These are phyloP conservation scores for Noctua janthina DNA, from an alignment of 2,888 invertebrate genomes.

Conservation along the genomic window DNA sequence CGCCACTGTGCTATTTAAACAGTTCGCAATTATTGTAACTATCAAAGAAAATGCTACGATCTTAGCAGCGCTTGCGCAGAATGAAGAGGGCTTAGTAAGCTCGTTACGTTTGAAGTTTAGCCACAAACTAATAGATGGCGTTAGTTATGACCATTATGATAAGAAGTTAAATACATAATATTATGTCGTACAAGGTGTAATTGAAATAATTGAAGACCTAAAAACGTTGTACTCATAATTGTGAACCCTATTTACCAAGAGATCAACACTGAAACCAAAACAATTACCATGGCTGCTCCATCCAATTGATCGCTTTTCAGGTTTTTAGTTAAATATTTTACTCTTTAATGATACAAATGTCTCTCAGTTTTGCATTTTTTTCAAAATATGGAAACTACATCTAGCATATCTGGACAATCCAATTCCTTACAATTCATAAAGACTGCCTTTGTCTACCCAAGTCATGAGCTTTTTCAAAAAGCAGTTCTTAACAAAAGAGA, in stretches of 20 bases:
- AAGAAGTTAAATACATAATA: background rate
- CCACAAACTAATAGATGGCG: conserved; percentile 46
- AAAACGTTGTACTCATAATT: background rate
- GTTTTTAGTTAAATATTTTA: background rate
- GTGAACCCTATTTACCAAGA: background rate
- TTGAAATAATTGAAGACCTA: background rate
- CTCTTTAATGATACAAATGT: background rate
- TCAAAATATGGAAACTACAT: background rate
- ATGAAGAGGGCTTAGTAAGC: conserved; percentile 16
- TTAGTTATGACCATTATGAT: background rate
- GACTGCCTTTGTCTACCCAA: background rate
- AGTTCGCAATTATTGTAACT: conserved; percentile 5
- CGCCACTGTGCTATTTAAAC: conserved; percentile 2
- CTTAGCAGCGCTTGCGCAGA: conserved; percentile 5
- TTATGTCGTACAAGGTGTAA: background rate
- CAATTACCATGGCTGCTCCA: background rate
- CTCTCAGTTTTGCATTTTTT: background rate
- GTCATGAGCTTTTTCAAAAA: background rate
- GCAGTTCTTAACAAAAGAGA: background rate
- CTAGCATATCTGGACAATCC: background rate
- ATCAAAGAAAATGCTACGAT: background rate
- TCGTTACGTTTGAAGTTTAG: conserved; percentile 28
- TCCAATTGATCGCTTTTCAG: background rate
- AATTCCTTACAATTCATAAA: background rate
- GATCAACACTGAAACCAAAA: background rate